A percentile compares a stretch with the other conserved stretches of the same genome.
Evolutionary conservation across 2,113 vertebrate species (phyloP).

Genomic region (Pleuronectes platessa): DNA sequence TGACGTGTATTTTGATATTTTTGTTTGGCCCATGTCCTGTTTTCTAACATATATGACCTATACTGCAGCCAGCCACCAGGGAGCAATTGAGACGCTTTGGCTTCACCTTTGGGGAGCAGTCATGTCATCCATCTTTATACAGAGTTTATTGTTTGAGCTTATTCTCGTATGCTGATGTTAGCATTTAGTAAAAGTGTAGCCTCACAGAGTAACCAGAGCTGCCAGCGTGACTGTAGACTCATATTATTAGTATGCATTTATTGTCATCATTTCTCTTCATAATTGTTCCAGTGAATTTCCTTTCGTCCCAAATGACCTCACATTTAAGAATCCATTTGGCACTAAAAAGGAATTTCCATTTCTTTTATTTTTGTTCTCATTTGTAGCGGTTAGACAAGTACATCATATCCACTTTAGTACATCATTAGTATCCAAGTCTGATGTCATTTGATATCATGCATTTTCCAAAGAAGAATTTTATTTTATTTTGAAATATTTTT

Average conservation of each 20-base stretch:
- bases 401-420: conserved; percentile 12
- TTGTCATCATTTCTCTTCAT: not conserved
- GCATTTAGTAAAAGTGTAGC: not conserved
- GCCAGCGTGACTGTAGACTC: not conserved
- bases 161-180: not conserved
- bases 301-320: conserved; percentile 16
- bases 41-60: too few species aligned
- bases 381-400: conserved; percentile 17
- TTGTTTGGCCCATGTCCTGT: too few species aligned
- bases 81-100: too few species aligned
- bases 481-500: conserved; percentile 13
- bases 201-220: not conserved
- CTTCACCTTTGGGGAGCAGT: too few species aligned
- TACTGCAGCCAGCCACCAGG: too few species aligned
- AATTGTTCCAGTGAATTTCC: not conserved
- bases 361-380: conserved; percentile 22
- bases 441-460: not conserved
- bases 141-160: not conserved
- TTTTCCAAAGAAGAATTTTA: not conserved
- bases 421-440: not conserved
- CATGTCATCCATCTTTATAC: too few species aligned
- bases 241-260: not conserved
- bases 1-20: too few species aligned
- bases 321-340: not conserved
- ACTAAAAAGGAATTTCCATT: not conserved